These are phyloP conservation scores for Atrichornis clamosus DNA, from an alignment of 2,113 vertebrate genomes.

Conservation along the genomic window DNA sequence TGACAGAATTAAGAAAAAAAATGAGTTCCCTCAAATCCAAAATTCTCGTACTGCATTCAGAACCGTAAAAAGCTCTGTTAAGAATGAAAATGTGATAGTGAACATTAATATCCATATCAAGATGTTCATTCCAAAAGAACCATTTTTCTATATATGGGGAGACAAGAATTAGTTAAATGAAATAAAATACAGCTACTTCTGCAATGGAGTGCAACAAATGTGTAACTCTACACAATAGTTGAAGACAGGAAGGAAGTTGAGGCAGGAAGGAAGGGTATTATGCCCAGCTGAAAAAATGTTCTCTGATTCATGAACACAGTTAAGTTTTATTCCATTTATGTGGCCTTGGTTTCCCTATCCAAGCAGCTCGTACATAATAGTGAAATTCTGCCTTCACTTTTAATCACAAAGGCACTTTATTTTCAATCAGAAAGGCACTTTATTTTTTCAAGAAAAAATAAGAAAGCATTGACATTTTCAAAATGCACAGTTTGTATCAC, in stretches of 20 bases:
- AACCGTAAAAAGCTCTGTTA: background rate
- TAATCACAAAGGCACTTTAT: background rate
- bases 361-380: background rate
- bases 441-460: background rate
- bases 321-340: background rate
- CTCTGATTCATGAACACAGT: background rate
- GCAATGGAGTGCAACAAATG: background rate
- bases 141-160: background rate
- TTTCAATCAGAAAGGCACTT: background rate
- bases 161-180: background rate
- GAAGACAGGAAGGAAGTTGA: background rate
- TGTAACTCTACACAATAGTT: background rate
- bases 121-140: background rate
- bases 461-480: background rate
- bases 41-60: background rate
- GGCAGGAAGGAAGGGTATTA: background rate
- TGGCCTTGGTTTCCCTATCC: background rate
- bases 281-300: background rate
- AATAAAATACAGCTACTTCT: background rate
- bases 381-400: constrained; percentile 1
- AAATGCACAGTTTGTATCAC: background rate
- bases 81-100: background rate
- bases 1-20: background rate
- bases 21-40: background rate
- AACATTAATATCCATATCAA: background rate